Conservation (phyloP, 2,797 vertebrate species). For the Myripristis murdjan region DNA sequence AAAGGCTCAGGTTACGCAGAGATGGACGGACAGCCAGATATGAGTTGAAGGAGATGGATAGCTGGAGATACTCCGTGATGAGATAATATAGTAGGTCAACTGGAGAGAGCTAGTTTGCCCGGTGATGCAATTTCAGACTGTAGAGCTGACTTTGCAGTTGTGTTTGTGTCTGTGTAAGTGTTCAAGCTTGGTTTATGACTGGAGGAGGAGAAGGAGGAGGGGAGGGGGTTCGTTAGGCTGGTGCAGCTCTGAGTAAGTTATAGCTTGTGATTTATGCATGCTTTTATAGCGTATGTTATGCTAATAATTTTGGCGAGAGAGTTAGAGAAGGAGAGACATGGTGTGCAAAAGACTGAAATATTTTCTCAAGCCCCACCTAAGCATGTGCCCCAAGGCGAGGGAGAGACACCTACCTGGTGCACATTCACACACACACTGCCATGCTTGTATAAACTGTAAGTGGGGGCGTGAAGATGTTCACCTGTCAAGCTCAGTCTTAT, state of each 20-base stretch:
- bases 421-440: slow-evolving; percentile 41
- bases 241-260: slow-evolving; percentile 4
- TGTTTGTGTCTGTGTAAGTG: slow-evolving; percentile 16
- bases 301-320: slow-evolving; percentile 31
- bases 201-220: neutral
- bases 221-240: neutral
- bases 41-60: slow-evolving; percentile 29
- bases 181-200: slow-evolving; percentile 32
- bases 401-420: slow-evolving; percentile 83
- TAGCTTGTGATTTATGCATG: slow-evolving; percentile 19
- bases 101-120: slow-evolving; percentile 53
- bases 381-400: slow-evolving; percentile 78
- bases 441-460: slow-evolving; percentile 59
- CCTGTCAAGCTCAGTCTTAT: neutral
- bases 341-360: slow-evolving; percentile 72
- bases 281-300: slow-evolving; percentile 13
- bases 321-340: neutral
- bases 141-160: slow-evolving; percentile 77
- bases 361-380: slow-evolving; percentile 85
- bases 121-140: slow-evolving; percentile 61
- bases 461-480: slow-evolving; percentile 42
- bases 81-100: slow-evolving; percentile 60
- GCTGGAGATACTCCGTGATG: slow-evolving; percentile 9
- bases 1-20: slow-evolving; percentile 29
- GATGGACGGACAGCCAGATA: slow-evolving; percentile 8